Evolutionary conservation across 2,888 invertebrate genomes (phyloP).

Genomic region (Crematogaster levior): DNA sequence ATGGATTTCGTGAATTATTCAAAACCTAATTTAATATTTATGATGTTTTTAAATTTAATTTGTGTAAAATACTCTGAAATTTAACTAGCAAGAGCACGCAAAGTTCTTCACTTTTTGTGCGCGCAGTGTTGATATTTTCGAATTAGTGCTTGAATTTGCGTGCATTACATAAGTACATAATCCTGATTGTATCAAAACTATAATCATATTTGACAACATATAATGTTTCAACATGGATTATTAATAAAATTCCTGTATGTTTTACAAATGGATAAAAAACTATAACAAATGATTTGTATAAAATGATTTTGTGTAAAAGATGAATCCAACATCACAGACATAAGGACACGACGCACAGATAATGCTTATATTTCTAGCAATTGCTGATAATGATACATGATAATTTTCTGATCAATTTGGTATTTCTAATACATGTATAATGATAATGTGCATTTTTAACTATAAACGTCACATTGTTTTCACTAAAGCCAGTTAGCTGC

Average conservation of each 20-base stretch:
- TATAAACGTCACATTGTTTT: conserved; percentile 30
- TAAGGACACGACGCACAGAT: conserved; percentile 12
- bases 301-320: neutral
- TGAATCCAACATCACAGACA: conserved; percentile 17
- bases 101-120: conserved; percentile 28
- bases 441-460: conserved; percentile 43
- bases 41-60: neutral
- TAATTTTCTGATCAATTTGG: neutral
- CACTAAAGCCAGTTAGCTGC: conserved; percentile 42
- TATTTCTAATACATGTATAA: conserved; percentile 23
- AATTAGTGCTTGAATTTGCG: conserved; percentile 34
- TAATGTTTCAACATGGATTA: neutral
- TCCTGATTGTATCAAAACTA: neutral
- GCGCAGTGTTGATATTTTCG: conserved; percentile 10
- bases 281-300: conserved; percentile 14
- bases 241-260: neutral
- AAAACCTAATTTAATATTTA: conserved; percentile 10
- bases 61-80: conserved; percentile 33
- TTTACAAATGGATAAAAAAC: conserved; percentile 6
- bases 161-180: conserved; percentile 20
- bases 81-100: conserved; percentile 24
- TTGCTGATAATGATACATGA: conserved; percentile 19
- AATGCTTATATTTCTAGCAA: conserved; percentile 30
- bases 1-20: neutral
- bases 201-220: conserved; percentile 18